A percentile compares a stretch with the other conserved stretches of the same genome.
Conservation (phyloP, 1,140 invertebrate genomes). For the Campoletis sonorensis region DNA sequence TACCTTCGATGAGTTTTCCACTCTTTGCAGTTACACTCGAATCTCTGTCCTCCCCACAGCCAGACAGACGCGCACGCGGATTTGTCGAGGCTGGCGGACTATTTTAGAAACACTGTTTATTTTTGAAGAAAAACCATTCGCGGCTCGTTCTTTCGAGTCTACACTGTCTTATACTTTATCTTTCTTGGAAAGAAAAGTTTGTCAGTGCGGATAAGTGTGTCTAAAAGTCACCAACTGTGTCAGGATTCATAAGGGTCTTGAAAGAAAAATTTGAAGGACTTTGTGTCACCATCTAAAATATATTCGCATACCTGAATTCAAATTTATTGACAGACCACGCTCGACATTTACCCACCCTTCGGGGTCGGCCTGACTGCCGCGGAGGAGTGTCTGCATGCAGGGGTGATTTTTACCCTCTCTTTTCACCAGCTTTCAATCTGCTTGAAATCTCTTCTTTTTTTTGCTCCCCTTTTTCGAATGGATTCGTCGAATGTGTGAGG, state of each 20-base stretch:
- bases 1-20: neutral
- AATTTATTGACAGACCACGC: too few species aligned
- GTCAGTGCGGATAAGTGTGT: too few species aligned
- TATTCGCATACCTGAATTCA: neutral
- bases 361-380: neutral
- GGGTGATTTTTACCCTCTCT: neutral
- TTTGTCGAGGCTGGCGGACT: too few species aligned
- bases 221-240: neutral
- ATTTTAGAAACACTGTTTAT: neutral
- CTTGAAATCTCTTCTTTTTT: neutral
- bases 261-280: neutral
- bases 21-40: neutral
- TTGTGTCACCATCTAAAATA: neutral
- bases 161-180: too few species aligned
- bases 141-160: neutral
- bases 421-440: neutral
- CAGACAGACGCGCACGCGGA: too few species aligned
- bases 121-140: neutral
- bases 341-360: too few species aligned
- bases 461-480: neutral
- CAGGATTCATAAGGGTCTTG: neutral
- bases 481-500: neutral
- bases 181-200: too few species aligned
- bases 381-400: neutral
- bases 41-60: too few species aligned